These are phyloP conservation scores for Propithecus perrieri DNA, from an alignment of 2,797 vertebrate species.

Conservation along the genomic window DNA sequence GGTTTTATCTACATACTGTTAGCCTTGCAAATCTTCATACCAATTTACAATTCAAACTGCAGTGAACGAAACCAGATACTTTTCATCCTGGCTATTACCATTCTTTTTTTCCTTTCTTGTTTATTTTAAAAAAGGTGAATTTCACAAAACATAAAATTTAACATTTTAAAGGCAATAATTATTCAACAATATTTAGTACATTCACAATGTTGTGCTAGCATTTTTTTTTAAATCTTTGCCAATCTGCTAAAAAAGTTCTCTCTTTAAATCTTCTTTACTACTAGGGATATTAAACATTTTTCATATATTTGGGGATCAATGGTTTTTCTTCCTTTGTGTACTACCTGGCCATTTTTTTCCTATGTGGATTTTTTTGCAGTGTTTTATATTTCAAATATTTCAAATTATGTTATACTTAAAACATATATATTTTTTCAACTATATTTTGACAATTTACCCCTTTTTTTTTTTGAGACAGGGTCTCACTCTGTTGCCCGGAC, in stretches of 20 bases:
- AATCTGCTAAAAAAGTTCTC: background rate
- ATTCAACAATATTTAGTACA: background rate
- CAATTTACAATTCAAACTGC: background rate
- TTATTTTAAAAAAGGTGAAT: background rate
- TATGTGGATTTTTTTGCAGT: background rate
- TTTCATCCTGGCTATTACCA: background rate
- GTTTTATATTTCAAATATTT: background rate
- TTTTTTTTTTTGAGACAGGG: too few relatives aligned
- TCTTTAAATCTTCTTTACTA: background rate
- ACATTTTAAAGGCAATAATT: background rate
- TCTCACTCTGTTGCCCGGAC: too few relatives aligned
- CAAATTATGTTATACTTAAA: background rate
- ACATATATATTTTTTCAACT: too few relatives aligned
- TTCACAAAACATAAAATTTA: background rate
- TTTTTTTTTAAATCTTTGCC: background rate
- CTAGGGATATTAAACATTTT: background rate
- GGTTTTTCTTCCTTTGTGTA: background rate
- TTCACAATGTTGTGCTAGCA: background rate
- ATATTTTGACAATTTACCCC: too few relatives aligned
- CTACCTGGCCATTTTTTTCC: background rate
- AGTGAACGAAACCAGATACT: background rate
- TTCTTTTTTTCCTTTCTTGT: background rate
- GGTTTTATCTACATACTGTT: background rate
- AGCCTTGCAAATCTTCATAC: background rate
- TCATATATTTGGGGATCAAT: background rate